A percentile compares a stretch with the other conserved stretches of the same genome.
These are phyloP conservation scores for Stenotaenia linearis DNA, from an alignment of 2,888 invertebrate species.

Conservation along the genomic window DNA sequence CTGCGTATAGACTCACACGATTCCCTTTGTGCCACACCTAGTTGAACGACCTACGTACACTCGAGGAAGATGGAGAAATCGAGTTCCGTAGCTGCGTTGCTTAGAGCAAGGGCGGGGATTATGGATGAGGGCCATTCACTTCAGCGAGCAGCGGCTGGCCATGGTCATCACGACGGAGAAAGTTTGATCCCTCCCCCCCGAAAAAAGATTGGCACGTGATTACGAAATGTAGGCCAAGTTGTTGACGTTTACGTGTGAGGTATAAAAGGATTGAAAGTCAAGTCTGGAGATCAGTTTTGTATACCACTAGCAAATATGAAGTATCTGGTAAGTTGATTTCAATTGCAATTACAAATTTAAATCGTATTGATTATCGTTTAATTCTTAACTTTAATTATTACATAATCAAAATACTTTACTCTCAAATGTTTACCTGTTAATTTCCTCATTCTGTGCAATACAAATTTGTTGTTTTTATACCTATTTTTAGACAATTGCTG, in stretches of 20 bases:
- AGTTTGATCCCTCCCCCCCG: neutral
- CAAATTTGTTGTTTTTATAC: too few species aligned
- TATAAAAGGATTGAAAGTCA: neutral
- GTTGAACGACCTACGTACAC: neutral
- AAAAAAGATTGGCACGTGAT: neutral
- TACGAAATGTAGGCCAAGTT: neutral
- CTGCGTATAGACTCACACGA: neutral
- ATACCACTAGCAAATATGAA: neutral
- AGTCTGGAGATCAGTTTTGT: neutral
- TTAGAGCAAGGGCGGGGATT: neutral
- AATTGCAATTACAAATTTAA: too few species aligned
- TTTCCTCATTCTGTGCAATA: too few species aligned
- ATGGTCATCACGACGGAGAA: neutral
- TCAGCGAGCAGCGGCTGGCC: neutral
- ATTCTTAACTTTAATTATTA: neutral
- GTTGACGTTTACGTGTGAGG: neutral
- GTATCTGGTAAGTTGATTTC: neutral
- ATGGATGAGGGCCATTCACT: constrained; percentile 2
- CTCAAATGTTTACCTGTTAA: too few species aligned
- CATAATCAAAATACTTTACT: too few species aligned
- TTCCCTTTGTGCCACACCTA: neutral
- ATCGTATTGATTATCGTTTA: too few species aligned
- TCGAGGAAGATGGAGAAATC: neutral
- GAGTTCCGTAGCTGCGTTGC: neutral
- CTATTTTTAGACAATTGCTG: neutral